Conservation (phyloP, 2,888 invertebrate species). For the Leucoma salicis region DNA sequence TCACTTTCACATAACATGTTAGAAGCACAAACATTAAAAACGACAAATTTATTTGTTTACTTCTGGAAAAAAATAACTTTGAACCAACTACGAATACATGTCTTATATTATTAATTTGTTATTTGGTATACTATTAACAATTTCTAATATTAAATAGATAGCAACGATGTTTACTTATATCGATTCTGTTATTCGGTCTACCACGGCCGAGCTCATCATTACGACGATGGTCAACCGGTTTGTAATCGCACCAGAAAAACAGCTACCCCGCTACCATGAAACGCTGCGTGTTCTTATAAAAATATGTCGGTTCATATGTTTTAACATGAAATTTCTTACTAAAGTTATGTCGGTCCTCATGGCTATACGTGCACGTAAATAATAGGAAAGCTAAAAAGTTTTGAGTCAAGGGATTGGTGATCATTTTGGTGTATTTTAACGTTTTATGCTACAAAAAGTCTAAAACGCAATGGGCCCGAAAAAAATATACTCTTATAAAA, state of each 20-base stretch:
- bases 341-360: no score
- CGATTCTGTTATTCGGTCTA: slow-evolving; percentile 46
- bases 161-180: slow-evolving; percentile 62
- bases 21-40: background rate
- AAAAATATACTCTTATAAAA: no score
- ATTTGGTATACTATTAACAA: no score
- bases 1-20: background rate
- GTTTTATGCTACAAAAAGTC: no score
- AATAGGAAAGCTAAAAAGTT: no score
- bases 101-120: background rate
- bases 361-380: no score
- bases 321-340: no score
- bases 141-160: slow-evolving; percentile 65
- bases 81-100: background rate
- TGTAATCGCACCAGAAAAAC: slow-evolving; percentile 79
- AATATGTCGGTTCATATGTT: background rate
- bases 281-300: slow-evolving; percentile 6
- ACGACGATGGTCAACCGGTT: slow-evolving; percentile 77
- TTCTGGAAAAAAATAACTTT: background rate
- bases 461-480: no score
- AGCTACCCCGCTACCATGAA: slow-evolving; percentile 64
- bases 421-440: no score
- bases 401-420: no score
- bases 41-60: background rate
- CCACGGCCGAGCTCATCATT: slow-evolving; percentile 59